Conservation (phyloP, 2,797 vertebrate genomes). For the Atherinosoma microstoma region DNA sequence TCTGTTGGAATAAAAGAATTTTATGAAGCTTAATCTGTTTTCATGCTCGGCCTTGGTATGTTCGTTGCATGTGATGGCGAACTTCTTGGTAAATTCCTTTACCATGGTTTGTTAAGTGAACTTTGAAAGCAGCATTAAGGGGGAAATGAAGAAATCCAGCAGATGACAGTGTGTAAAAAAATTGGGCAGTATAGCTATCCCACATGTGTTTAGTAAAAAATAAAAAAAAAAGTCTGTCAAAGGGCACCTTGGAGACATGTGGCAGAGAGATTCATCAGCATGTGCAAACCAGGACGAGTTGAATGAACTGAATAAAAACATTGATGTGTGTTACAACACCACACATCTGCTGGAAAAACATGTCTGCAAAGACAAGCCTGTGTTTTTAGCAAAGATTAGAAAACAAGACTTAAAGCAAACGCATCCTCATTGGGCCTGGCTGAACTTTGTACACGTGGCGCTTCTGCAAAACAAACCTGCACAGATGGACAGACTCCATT, state of each 20-base stretch:
- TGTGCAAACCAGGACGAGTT: background rate
- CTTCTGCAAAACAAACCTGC: constrained; percentile 4
- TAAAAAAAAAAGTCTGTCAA: constrained; percentile 42
- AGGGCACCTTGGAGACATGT: constrained; percentile 27
- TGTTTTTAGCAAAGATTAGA: constrained; percentile 25
- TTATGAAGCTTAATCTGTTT: background rate
- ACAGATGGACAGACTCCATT: constrained; percentile 46
- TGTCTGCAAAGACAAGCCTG: constrained; percentile 3
- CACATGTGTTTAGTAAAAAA: background rate
- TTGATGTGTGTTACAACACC: constrained; percentile 5
- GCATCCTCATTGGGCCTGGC: background rate
- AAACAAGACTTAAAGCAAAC: constrained; percentile 8
- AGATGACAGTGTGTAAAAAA: constrained; percentile 30
- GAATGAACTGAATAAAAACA: constrained; percentile 11
- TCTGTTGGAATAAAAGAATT: constrained; percentile 13
- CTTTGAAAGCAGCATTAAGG: constrained; percentile 25
- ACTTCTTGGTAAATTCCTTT: constrained; percentile 28
- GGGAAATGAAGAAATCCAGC: constrained; percentile 43
- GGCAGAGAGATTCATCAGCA: constrained; percentile 22
- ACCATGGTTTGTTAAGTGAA: constrained; percentile 29
- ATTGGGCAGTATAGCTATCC: constrained; percentile 13
- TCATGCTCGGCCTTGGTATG: background rate
- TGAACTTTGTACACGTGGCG: constrained; percentile 9
- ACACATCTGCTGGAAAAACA: constrained; percentile 13
- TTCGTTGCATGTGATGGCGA: background rate